phyloP scores from a whole-genome alignment of 2,797 vertebrate genomes.

The Alauda arvensis region DNA sequence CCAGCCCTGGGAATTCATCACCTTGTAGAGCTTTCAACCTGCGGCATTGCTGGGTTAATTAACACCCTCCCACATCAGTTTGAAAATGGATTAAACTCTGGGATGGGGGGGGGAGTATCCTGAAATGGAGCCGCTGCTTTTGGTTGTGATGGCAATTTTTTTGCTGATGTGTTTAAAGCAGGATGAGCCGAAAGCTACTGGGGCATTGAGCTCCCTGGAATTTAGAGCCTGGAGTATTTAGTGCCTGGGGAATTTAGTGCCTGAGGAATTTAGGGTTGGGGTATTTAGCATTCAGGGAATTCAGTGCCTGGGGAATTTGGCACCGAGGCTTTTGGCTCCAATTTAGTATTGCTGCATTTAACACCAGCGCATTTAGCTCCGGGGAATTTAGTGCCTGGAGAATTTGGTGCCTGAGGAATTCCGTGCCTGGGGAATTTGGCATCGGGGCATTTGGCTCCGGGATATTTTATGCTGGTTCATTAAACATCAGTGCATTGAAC shows the following conservation, averaged over 20 bases:
- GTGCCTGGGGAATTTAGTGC: background rate
- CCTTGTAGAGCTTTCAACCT: background rate
- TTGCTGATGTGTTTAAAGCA: background rate
- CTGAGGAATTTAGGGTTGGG: background rate
- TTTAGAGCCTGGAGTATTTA: background rate
- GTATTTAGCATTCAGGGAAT: background rate
- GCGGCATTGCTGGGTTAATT: background rate
- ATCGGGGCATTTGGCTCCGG: background rate
- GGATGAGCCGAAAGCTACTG: rapidly evolving
- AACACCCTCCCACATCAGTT: background rate
- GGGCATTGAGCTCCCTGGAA: background rate
- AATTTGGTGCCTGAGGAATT: background rate
- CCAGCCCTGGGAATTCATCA: rapidly evolving
- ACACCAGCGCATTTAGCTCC: background rate
- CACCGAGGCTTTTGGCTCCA: background rate
- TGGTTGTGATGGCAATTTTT: background rate
- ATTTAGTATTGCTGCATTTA: background rate
- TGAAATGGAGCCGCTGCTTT: rapidly evolving
- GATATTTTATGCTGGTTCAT: background rate
- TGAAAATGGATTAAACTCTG: background rate
- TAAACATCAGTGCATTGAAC: background rate
- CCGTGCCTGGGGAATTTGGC: background rate
- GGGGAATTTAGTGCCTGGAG: background rate
- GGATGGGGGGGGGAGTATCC: background rate
- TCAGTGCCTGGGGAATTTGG: background rate